Evolutionary conservation across 1,140 invertebrate species (phyloP), one percentile per base, ranked within the genome.

Genomic region (Drosophila ananassae): DNA sequence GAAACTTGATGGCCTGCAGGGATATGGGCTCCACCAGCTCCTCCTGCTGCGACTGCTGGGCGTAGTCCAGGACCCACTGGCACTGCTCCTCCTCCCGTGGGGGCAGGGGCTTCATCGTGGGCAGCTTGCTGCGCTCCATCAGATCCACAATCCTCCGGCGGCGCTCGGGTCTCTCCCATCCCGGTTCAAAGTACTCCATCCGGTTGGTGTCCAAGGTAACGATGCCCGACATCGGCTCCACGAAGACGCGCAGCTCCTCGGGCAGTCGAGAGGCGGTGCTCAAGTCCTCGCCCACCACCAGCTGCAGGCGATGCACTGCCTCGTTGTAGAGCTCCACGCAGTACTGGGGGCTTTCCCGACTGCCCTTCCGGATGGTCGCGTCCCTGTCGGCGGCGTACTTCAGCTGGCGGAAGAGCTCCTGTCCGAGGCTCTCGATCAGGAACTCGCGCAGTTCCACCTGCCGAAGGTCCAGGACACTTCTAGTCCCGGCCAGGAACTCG

Each of bases 321-420:
- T 94, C 93, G 80, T 96, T 96, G 69, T 95, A 95, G 32, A 95
- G 89, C 30, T 93, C 87, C 17, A 94, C 93, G 3, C 95, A 92
- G 68, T 93, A 94, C 62, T 94, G 92, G 0, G 95, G 93, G 69
- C 94, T 92, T 24, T 92, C 92, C 24, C 94, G 90, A 21, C 46
- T 50, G 1, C 17, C 91, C 34, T 74, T 68, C 22, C 83, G 77
- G 17, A 95, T 92, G 53, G 83, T 90, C 9, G 60, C 79, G 90
- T 93, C 95, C 81, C 77, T 92, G 71, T 81, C 92, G 10, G 91
- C 83, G 60, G 93, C 93, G 32, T 92, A 92, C 62, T 93, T 92
- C 47, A 95, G 92, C 69, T 93, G 93, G 41, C 93, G 91, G 93
- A 95, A 96, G 24, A 96, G 92, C 87, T 95, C 95, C 69, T 94